Conservation (phyloP, 2,888 invertebrate species). For the Drosophila anomelani region DNA sequence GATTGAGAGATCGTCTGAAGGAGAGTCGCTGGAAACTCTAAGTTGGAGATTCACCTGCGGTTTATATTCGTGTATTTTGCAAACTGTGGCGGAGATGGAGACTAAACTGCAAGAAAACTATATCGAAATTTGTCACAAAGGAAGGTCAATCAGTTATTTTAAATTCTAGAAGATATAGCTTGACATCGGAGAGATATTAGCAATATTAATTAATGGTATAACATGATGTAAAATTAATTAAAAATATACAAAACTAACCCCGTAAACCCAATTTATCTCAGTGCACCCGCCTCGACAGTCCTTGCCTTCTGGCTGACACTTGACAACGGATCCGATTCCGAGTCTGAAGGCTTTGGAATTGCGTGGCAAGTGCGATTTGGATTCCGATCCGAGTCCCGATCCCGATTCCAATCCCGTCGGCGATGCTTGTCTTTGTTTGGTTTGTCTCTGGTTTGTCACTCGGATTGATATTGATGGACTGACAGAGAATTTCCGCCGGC, state of each 20-base stretch:
- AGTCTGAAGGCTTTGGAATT: slow-evolving; percentile 51
- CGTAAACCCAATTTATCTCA: neutral
- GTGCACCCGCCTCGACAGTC: slow-evolving; percentile 42
- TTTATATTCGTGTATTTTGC: slow-evolving; percentile 24
- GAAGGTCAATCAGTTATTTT: neutral
- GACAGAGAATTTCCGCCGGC: slow-evolving; percentile 77
- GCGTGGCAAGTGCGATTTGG: slow-evolving; percentile 74
- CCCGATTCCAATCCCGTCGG: slow-evolving; percentile 38
- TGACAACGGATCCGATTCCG: slow-evolving; percentile 64
- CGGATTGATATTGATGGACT: slow-evolving; percentile 70
- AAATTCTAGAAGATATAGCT: neutral
- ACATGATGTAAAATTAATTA: no score
- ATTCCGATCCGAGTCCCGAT: slow-evolving; percentile 36
- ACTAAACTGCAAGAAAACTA: slow-evolving; percentile 14
- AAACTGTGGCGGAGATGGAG: slow-evolving; percentile 43
- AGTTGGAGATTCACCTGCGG: slow-evolving; percentile 49
- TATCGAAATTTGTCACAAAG: no score
- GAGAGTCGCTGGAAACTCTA: slow-evolving; percentile 19
- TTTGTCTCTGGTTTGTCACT: slow-evolving; percentile 61
- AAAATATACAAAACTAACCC: neutral
- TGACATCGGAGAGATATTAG: neutral
- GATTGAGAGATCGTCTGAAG: slow-evolving; percentile 65
- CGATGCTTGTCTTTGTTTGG: slow-evolving; percentile 57
- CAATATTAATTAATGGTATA: neutral
- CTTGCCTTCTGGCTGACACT: slow-evolving; percentile 72